Evolutionary conservation across 2,888 invertebrate genomes (phyloP), one percentile per base, ranked within the genome.

Genomic region (Ormyrus nitidulus): DNA sequence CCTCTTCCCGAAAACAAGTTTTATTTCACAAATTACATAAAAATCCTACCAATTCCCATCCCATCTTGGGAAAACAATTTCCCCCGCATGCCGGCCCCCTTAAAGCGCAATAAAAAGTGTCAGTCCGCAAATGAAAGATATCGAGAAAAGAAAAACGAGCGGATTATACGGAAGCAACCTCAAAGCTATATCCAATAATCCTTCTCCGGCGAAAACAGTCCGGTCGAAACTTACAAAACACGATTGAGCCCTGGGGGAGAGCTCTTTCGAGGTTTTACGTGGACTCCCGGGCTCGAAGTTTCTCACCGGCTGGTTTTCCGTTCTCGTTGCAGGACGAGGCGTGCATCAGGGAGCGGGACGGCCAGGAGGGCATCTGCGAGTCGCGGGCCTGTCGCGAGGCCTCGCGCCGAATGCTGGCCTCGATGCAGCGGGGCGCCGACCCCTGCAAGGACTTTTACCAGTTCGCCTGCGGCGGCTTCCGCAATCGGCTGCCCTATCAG

Each of bases 361-460:
- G 88, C 10, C 86, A 85, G 48, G 89, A 88, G 54, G 88, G 89
- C 19, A 85, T 89, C 2, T 91, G 91, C 84, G 88, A 89, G 68
- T 85, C 89, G 72, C 86, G 85, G 54, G 87, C 87, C 70, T 91
- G 91, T 82, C 85, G 86, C 79, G 89, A 90, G 70, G 89, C 90
- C n/a, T 89, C 90, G 10, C 87, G 85, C 49, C 86, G 89, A 71
- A 88, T 90, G 80, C 85, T 90, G 77, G 86, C 89, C 68, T 89
- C 91, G 62, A 88, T 91, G 87, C 89, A 89, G 73, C 88, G 88
- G 74, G 87, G 88, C 74, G 86, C 87, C 51, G 91, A 91, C 84
- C 91, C 91, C 46, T 91, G 91, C 86, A 88, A 89, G 78, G 91
- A 91, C 85, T 91, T 91, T 86, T 91, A 91, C 84, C 90, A 91